These are phyloP conservation scores for Protula sp. DNA, from an alignment of 2,888 invertebrate genomes.

Conservation along the genomic window DNA sequence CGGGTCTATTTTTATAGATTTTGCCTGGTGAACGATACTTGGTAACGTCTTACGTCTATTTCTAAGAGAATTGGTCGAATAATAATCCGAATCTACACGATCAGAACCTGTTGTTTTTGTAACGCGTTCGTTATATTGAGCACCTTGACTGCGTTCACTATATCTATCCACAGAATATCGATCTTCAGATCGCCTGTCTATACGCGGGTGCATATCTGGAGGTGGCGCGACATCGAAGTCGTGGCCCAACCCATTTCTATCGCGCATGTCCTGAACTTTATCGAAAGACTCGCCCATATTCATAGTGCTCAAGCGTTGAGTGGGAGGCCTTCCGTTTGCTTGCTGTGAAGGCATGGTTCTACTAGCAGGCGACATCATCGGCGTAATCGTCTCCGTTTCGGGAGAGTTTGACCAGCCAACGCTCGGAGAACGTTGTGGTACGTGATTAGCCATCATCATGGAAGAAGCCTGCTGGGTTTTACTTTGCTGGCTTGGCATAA, in stretches of 20 bases:
- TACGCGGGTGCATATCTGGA: background rate
- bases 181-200: background rate
- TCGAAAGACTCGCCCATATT: background rate
- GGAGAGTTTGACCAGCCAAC: too few species aligned
- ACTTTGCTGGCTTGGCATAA: too few species aligned
- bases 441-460: background rate
- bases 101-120: background rate
- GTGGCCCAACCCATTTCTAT: too few species aligned
- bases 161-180: background rate
- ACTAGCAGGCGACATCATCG: background rate
- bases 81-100: too few species aligned
- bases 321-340: background rate
- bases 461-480: background rate
- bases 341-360: too few species aligned
- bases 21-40: constrained; percentile 34
- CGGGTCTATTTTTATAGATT: background rate
- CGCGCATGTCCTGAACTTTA: background rate
- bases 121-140: background rate
- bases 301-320: background rate
- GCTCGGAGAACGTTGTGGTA: background rate
- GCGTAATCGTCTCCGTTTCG: background rate
- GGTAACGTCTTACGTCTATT: constrained; percentile 28
- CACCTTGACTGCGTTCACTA: background rate
- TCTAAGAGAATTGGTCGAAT: background rate
- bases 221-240: too few species aligned